phyloP scores from a whole-genome alignment of 1,140 invertebrate species.

The Dufourea novaeangliae region DNA sequence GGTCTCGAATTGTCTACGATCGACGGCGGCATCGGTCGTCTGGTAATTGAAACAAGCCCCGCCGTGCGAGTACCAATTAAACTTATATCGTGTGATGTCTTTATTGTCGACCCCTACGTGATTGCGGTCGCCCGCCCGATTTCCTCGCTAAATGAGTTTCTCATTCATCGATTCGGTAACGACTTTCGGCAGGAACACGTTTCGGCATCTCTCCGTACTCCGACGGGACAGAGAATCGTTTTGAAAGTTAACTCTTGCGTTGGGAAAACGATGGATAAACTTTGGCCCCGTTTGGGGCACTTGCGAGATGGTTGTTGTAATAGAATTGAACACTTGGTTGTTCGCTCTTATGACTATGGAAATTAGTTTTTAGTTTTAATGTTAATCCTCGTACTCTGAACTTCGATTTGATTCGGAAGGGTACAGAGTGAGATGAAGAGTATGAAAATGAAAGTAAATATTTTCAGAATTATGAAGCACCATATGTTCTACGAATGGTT shows the following conservation, averaged over 20 bases:
- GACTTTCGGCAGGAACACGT: background rate
- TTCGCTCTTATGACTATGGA: no score
- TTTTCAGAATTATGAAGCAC: no score
- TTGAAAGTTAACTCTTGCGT: background rate
- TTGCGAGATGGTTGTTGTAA: no score
- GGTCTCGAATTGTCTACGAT: slow-evolving; percentile 5
- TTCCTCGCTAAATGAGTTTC: slow-evolving; percentile 40
- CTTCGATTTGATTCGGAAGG: no score
- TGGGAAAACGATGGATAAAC: no score
- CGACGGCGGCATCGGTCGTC: slow-evolving; percentile 6
- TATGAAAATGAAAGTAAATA: no score
- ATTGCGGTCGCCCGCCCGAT: slow-evolving; percentile 34
- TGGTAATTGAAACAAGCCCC: slow-evolving; percentile 37
- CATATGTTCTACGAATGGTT: no score
- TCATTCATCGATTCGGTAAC: slow-evolving; percentile 54
- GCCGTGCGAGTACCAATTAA: slow-evolving; percentile 55
- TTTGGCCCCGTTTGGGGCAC: no score
- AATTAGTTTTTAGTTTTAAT: no score
- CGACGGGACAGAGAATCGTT: background rate
- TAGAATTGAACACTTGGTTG: no score
- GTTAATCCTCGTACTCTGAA: no score
- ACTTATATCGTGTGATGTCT: slow-evolving; percentile 44
- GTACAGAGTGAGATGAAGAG: no score
- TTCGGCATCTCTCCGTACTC: background rate
- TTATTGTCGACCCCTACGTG: slow-evolving; percentile 36